Conservation (phyloP, 2,113 vertebrate species). For the Falco punctatus region DNA sequence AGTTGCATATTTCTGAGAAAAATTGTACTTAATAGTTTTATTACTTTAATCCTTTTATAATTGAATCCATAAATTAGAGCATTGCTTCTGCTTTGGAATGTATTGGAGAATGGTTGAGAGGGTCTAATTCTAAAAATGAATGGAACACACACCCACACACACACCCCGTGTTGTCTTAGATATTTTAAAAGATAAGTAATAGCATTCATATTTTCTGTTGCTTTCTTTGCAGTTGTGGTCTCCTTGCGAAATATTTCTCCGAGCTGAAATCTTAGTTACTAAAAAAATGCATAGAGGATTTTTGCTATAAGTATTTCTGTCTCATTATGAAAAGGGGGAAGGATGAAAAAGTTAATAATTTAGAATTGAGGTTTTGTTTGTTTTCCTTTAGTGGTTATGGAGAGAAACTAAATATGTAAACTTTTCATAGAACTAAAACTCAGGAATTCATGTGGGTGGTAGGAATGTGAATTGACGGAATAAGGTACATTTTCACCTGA, state of each 20-base stretch:
- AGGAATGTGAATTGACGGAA: background rate
- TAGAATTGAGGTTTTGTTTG: background rate
- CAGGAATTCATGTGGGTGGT: background rate
- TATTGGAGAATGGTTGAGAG: background rate
- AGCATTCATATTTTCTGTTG: background rate
- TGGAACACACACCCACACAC: background rate
- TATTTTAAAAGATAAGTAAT: background rate
- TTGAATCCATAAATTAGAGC: conserved; percentile 10
- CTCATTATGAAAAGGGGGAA: background rate
- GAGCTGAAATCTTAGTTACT: background rate
- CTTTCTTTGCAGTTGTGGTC: background rate
- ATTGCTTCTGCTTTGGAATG: background rate
- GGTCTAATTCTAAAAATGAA: background rate
- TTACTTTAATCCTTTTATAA: conserved; percentile 8
- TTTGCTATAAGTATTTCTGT: background rate
- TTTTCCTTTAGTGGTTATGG: background rate
- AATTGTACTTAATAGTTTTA: conserved; percentile 14
- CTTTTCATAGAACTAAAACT: background rate
- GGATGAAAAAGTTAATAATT: background rate
- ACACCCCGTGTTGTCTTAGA: background rate
- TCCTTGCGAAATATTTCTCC: background rate
- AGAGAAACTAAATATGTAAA: background rate
- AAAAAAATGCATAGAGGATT: background rate
- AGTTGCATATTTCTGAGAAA: background rate
- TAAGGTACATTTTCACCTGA: background rate